Evolutionary conservation across 2,888 invertebrate species (phyloP), one percentile per base, ranked within the genome.

Genomic region (Scaptomyza tumidula): DNA sequence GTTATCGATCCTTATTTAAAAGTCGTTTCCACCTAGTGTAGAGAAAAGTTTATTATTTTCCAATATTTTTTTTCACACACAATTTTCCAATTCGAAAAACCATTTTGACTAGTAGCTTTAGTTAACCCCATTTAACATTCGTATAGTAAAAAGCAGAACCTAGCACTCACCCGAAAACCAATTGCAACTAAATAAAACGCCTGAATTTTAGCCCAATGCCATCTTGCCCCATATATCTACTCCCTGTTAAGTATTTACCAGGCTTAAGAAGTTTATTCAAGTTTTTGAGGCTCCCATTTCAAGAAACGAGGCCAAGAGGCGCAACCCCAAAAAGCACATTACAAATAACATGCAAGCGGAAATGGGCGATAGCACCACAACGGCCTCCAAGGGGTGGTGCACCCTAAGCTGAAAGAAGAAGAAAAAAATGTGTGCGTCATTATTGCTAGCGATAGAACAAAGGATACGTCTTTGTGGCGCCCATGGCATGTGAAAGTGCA

Each of bases 401-500:
- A 39, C 52, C 46, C 55, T n/a, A 46, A 11, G 54, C 7, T 44
- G 24, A 33, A 9, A 19, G 13, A 41, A 50, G 11, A 14, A 19
- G 19, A 31, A 44, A 58, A 46, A 19, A 53, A 37, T 52, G 50
- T 63, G 55, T 68, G 68, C 78, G 73, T 77, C 77, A 75, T 72
- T 64, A 61, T 58, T 53, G 59, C 52, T 52, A 49, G 61, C 77
- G 46, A 62, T 61, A 71, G 52, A 76, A 71, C 54, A 67, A 73
- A 48, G 35, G 27, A 59, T 13, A 59, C 72, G 58, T 62, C 72
- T 60, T 48, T 7, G 48, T 54, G 49, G 50, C 66, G 54, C 56
- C 43, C 72, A 56, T 76, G 62, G 75, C 75, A 76, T 76, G 78
- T 65, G 59, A 69, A 78, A 76, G 78, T 76, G 78, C 75, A 75